Evolutionary conservation across 2,113 vertebrate genomes (phyloP).

Genomic region (Cyphomyrus plagiostoma): DNA sequence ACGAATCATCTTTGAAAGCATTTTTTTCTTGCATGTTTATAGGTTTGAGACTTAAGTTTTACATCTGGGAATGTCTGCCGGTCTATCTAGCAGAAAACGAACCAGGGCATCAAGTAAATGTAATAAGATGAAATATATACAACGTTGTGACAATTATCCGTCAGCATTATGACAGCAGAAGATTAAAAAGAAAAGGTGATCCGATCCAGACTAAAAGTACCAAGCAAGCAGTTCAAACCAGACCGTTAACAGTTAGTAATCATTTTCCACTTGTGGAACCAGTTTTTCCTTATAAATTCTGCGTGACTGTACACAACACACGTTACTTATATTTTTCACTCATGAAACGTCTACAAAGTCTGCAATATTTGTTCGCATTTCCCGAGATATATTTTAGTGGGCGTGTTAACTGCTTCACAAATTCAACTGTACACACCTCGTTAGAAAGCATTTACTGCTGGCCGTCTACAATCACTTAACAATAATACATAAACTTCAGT

Average conservation of each 20-base stretch:
- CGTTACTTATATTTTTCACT: neutral
- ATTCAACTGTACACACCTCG: neutral
- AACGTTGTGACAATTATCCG: neutral
- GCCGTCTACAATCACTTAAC: neutral
- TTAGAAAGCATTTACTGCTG: neutral
- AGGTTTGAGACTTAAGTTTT: neutral
- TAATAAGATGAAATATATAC: neutral
- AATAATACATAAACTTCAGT: neutral
- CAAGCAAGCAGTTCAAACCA: neutral
- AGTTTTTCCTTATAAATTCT: neutral
- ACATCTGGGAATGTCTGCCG: neutral
- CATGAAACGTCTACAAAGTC: neutral
- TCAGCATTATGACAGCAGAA: neutral
- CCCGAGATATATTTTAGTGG: neutral
- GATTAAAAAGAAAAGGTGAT: neutral
- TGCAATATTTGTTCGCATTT: neutral
- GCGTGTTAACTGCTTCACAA: neutral
- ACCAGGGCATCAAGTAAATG: neutral
- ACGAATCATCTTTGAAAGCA: neutral
- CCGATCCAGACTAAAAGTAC: neutral
- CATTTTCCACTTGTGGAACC: constrained; percentile 6
- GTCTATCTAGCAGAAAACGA: neutral
- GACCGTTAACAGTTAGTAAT: neutral
- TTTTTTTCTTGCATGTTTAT: neutral
- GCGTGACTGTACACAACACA: neutral